A percentile compares a stretch with the other conserved stretches of the same genome.
Evolutionary conservation across 2,113 vertebrate species (phyloP).

Genomic region (Ophthalmolycus amberensis): DNA sequence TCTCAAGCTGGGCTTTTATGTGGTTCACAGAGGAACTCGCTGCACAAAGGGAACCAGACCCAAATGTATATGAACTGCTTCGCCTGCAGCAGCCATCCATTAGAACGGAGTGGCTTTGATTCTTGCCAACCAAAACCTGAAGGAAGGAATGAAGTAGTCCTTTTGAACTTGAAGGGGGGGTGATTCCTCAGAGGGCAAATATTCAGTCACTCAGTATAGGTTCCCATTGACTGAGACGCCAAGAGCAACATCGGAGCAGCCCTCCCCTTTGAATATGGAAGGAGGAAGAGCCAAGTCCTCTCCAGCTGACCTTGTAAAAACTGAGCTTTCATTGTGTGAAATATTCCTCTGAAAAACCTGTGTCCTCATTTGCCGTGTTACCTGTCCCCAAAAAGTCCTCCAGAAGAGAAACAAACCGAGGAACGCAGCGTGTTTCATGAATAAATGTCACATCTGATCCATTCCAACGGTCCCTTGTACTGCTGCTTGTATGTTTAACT

Average conservation of each 20-base stretch:
- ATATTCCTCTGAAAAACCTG: constrained; percentile 28
- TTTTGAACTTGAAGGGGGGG: constrained; percentile 69
- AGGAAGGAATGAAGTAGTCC: constrained; percentile 56
- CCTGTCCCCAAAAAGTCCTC: constrained; percentile 43
- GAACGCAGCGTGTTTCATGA: background rate
- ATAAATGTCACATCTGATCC: constrained; percentile 4
- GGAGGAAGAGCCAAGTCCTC: constrained; percentile 34
- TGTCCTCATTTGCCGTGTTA: constrained; percentile 48
- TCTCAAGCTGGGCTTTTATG: constrained; percentile 13
- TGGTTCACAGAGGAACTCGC: constrained; percentile 7
- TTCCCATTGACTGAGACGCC: constrained; percentile 67
- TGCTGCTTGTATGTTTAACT: background rate
- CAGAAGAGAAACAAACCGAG: constrained; percentile 19
- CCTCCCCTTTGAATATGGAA: constrained; percentile 51
- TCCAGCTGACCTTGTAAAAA: constrained; percentile 60
- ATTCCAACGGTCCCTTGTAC: background rate
- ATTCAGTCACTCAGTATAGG: constrained; percentile 64
- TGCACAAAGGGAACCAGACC: constrained; percentile 29
- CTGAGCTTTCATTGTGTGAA: constrained; percentile 31
- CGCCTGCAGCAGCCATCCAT: constrained; percentile 22
- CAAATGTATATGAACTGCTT: constrained; percentile 34
- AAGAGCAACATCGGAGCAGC: constrained; percentile 65
- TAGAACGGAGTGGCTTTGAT: constrained; percentile 36
- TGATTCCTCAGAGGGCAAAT: constrained; percentile 62
- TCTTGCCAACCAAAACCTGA: constrained; percentile 59